A percentile compares a stretch with the other conserved stretches of the same genome.
Evolutionary conservation across 2,113 vertebrate genomes (phyloP).

Genomic region (Bos indicus): DNA sequence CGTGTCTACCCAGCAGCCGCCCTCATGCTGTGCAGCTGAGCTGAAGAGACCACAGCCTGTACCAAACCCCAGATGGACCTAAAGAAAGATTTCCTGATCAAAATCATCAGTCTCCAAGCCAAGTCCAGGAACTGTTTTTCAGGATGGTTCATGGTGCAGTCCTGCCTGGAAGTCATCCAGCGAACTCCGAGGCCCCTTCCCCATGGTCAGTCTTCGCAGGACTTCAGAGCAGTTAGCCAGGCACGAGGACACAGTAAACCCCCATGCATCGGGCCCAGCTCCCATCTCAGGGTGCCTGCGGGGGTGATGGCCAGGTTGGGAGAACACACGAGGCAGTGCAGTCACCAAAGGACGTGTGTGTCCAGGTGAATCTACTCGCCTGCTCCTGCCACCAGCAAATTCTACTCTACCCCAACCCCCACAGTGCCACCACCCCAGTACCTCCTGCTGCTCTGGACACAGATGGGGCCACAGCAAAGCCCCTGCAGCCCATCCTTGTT

Average conservation of each 20-base stretch:
- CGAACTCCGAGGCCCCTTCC: background rate
- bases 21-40: background rate
- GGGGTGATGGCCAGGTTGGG: rapidly evolving
- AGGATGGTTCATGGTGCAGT: background rate
- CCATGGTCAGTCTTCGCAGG: background rate
- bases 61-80: background rate
- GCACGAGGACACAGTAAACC: background rate
- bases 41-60: background rate
- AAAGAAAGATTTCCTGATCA: background rate
- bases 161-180: background rate
- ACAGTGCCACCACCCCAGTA: background rate
- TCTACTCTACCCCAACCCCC: background rate
- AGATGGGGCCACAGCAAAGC: background rate
- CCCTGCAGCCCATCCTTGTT: background rate
- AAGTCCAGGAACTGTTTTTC: background rate
- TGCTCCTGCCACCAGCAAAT: background rate
- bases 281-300: background rate
- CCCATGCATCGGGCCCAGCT: background rate
- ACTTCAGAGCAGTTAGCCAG: background rate
- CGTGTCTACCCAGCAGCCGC: background rate
- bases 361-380: too few species aligned
- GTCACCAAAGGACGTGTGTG: background rate
- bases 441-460: background rate
- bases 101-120: background rate
- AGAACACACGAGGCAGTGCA: background rate